These are phyloP conservation scores for Isotomurus palustris DNA, from an alignment of 2,888 invertebrate species.

Conservation along the genomic window DNA sequence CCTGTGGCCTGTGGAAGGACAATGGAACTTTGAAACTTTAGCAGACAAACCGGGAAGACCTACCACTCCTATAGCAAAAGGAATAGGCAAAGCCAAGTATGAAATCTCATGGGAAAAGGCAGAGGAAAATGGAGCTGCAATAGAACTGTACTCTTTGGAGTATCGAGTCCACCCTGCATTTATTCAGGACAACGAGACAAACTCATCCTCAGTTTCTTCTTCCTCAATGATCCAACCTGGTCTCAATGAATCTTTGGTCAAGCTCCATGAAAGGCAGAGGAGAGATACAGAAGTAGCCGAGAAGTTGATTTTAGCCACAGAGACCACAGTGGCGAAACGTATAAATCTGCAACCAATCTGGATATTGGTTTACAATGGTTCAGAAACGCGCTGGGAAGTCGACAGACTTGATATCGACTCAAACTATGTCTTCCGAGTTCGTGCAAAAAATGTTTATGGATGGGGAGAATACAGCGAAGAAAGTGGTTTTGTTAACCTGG, in stretches of 20 bases:
- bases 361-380: too few relatives aligned
- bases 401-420: constrained; percentile 60
- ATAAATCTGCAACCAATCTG: too few relatives aligned
- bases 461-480: constrained; percentile 70
- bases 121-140: constrained; percentile 68
- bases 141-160: constrained; percentile 70
- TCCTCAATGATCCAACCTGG: constrained; percentile 1
- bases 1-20: constrained; percentile 65
- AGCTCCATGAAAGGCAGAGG: background rate
- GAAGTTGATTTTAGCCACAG: background rate
- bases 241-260: constrained; percentile 14
- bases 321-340: background rate
- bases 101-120: constrained; percentile 78
- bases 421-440: constrained; percentile 68
- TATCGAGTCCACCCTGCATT: constrained; percentile 48
- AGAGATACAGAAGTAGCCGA: constrained; percentile 45
- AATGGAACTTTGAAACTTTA: constrained; percentile 55
- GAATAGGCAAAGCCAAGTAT: constrained; percentile 66
- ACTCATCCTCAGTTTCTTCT: background rate
- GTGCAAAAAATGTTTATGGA: constrained; percentile 73
- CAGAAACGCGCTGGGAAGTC: constrained; percentile 76
- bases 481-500: constrained; percentile 61
- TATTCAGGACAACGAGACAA: background rate
- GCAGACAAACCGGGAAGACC: constrained; percentile 66
- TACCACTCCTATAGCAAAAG: constrained; percentile 68